Evolutionary conservation across 2,113 vertebrate species (phyloP).

Genomic region (Strix aluco): DNA sequence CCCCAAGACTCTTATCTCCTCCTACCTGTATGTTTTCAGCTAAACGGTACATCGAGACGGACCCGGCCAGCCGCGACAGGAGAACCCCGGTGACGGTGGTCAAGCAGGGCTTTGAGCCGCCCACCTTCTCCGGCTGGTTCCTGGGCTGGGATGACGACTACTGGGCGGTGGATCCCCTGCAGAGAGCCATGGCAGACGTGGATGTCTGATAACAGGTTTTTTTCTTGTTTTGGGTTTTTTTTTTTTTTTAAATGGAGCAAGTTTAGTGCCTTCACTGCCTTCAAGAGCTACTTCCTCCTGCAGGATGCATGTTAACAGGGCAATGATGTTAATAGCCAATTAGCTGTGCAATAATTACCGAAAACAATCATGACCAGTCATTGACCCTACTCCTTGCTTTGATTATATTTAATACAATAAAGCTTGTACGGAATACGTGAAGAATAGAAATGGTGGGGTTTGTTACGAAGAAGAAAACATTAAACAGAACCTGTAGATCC

Average conservation of each 20-base stretch:
- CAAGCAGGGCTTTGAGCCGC: constrained; percentile 90
- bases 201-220: constrained; percentile 68
- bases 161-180: constrained; percentile 89
- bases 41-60: constrained; percentile 89
- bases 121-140: constrained; percentile 98
- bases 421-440: constrained; percentile 52
- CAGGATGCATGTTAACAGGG: constrained; percentile 36
- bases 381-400: constrained; percentile 52
- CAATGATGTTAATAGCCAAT: constrained; percentile 64
- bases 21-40: constrained; percentile 72
- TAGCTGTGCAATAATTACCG: constrained; percentile 65
- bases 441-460: not conserved
- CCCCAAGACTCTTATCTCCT: not conserved
- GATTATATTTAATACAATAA: constrained; percentile 76
- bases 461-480: not conserved
- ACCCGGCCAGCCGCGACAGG: constrained; percentile 86
- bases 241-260: not conserved
- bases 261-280: constrained; percentile 61
- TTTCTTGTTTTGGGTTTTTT: no score
- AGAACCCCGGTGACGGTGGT: constrained; percentile 87
- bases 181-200: constrained; percentile 89
- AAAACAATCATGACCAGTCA: constrained; percentile 35
- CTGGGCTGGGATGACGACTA: constrained; percentile 94
- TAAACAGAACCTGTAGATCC: not conserved
- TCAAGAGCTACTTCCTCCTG: constrained; percentile 33